A percentile compares a stretch with the other conserved stretches of the same genome.
Evolutionary conservation across 2,888 invertebrate species (phyloP).

Genomic region (Eueremaeus valkanovi): DNA sequence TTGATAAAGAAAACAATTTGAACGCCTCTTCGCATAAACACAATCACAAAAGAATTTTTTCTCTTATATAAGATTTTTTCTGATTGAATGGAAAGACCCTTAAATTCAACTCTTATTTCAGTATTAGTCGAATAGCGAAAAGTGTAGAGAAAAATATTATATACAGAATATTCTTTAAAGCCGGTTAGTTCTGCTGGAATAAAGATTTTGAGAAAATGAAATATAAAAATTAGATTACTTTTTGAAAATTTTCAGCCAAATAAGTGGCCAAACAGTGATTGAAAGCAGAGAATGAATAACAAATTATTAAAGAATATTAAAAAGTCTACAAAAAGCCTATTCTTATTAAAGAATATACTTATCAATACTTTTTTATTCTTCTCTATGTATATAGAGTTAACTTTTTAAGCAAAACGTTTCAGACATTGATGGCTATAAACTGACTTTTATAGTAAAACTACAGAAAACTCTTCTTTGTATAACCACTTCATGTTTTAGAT

Average conservation of each 20-base stretch:
- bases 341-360: too few species aligned
- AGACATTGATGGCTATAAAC: background rate
- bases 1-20: background rate
- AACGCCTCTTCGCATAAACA: constrained; percentile 27
- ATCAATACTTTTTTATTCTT: too few species aligned
- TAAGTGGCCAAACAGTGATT: too few species aligned
- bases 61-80: background rate
- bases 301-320: too few species aligned
- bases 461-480: too few species aligned
- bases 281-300: too few species aligned
- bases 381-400: too few species aligned
- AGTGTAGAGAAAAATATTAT: background rate
- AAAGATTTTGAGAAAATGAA: background rate
- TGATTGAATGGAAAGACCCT: constrained; percentile 5
- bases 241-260: background rate
- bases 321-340: too few species aligned
- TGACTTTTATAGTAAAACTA: background rate
- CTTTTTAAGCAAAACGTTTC: too few species aligned
- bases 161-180: too few species aligned
- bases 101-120: background rate
- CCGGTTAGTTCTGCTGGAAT: too few species aligned
- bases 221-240: background rate
- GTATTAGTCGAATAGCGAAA: background rate
- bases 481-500: too few species aligned
- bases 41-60: constrained; percentile 10